A percentile compares a stretch with the other conserved stretches of the same genome.
Evolutionary conservation across 2,888 invertebrate species (phyloP).

Genomic region (Tetragonisca angustula): DNA sequence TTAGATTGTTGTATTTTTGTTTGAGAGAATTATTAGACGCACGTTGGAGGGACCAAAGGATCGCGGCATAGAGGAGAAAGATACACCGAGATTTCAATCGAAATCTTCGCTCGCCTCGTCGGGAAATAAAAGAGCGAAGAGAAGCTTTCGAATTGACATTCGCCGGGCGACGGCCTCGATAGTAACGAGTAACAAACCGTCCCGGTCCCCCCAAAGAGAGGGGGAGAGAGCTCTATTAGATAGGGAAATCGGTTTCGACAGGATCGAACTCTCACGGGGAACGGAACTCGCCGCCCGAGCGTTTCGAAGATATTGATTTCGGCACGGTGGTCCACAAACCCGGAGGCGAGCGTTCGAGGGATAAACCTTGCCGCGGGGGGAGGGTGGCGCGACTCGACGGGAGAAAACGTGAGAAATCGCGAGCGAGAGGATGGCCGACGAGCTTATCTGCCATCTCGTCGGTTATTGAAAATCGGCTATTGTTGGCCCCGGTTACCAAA

Average conservation of each 20-base stretch:
- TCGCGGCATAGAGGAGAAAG: no score
- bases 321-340: constrained; percentile 42
- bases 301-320: constrained; percentile 66
- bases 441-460: constrained; percentile 66
- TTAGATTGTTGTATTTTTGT: no score
- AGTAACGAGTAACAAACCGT: constrained; percentile 16
- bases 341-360: constrained; percentile 46
- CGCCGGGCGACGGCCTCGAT: neutral
- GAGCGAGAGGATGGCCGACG: constrained; percentile 45
- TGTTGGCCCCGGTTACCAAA: neutral
- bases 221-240: constrained; percentile 27
- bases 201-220: neutral
- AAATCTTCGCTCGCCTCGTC: neutral
- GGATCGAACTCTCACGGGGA: constrained; percentile 35
- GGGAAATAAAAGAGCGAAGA: neutral
- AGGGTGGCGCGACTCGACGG: constrained; percentile 5
- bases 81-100: no score
- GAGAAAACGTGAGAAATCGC: constrained; percentile 67
- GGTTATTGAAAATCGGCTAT: constrained; percentile 67
- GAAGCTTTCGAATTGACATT: constrained; percentile 9
- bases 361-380: constrained; percentile 47
- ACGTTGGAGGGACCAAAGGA: no score
- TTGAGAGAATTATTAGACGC: no score
- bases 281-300: constrained; percentile 27
- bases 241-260: constrained; percentile 50